Evolutionary conservation across 2,888 invertebrate species (phyloP), one percentile per base, ranked within the genome.

Genomic region (Celastrina argiolus): DNA sequence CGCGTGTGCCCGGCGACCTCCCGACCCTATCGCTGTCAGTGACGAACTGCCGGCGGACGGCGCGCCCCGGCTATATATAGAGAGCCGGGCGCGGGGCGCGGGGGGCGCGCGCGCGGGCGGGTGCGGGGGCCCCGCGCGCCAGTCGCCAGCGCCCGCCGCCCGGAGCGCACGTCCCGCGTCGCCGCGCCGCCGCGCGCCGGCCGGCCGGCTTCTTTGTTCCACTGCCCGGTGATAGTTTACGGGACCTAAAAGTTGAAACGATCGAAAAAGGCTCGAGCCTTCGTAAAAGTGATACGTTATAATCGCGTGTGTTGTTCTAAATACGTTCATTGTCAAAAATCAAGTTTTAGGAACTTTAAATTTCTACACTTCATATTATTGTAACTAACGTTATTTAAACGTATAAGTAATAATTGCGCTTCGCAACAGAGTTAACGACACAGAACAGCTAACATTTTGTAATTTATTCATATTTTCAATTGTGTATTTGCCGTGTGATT

Each of bases 121-220:
- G 77, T 74, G 84, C 85, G 87, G 84, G 85, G 83, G 74, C 84
- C 82, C 88, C 88, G 85, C 88, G 78, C 88, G 82, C 83, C 85
- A 88, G 88, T 88, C 74, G 73, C 75, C 76, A 78, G 81, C 77
- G 78, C 75, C 69, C 78, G 78, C 79, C 75, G 75, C 71, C 68
- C 64, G 64, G 45, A 75, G 65, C 73, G 83, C 83, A 79, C 78
- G 84, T 82, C 73, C 83, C 83, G 78, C 78, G 84, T 31, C 74
- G 77, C 73, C 71, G 69, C 72, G 82, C 69, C 76, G 77, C 74
- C 79, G 75, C 71, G 75, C 73, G 82, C 88, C 88, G 87, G 87
- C 88, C 88, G 88, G 88, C 88, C 88, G 88, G 88, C 86, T 87
- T 84, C 90, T 91, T 90, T 91, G 90, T 89, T 84, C 85, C 68